Evolutionary conservation across 2,888 invertebrate genomes (phyloP).

Genomic region (Axea sp.): DNA sequence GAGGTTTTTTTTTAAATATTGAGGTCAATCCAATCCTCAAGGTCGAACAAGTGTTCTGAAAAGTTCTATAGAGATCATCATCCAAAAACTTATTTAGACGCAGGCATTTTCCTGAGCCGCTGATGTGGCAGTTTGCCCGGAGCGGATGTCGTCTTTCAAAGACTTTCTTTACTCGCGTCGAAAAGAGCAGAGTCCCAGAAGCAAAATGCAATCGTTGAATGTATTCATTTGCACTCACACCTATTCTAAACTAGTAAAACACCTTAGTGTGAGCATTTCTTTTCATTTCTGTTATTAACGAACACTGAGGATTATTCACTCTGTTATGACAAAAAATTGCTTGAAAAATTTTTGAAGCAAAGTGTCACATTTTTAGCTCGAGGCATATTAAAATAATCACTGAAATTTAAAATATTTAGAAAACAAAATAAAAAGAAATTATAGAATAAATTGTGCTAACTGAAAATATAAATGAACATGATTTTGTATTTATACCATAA

Average conservation of each 20-base stretch:
- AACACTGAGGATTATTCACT: conserved; percentile 7
- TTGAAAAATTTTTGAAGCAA: too few relatives aligned
- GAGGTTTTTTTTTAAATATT: conserved; percentile 26
- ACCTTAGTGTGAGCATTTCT: conserved; percentile 2
- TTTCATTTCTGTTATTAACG: conserved; percentile 25
- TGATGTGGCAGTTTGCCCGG: conserved; percentile 47
- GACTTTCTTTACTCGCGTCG: conserved; percentile 26
- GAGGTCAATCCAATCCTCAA: conserved; percentile 29
- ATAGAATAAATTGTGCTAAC: too few relatives aligned
- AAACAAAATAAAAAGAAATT: too few relatives aligned
- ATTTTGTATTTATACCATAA: too few relatives aligned
- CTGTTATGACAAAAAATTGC: conserved; percentile 3
- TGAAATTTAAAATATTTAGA: too few relatives aligned
- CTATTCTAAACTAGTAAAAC: conserved; percentile 17
- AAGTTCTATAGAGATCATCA: conserved; percentile 41
- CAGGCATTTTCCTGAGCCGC: conserved; percentile 38
- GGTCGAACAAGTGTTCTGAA: conserved; percentile 40
- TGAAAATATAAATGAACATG: too few relatives aligned
- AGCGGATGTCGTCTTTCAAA: conserved; percentile 48
- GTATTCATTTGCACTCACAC: conserved; percentile 38
- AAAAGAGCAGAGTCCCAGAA: conserved; percentile 39
- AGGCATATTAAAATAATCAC: too few relatives aligned
- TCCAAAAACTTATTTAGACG: conserved; percentile 40
- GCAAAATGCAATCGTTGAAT: conserved; percentile 41
- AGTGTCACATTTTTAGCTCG: too few relatives aligned